These are phyloP conservation scores for Eupeodes corollae DNA, from an alignment of 1,140 invertebrate genomes.

Conservation along the genomic window DNA sequence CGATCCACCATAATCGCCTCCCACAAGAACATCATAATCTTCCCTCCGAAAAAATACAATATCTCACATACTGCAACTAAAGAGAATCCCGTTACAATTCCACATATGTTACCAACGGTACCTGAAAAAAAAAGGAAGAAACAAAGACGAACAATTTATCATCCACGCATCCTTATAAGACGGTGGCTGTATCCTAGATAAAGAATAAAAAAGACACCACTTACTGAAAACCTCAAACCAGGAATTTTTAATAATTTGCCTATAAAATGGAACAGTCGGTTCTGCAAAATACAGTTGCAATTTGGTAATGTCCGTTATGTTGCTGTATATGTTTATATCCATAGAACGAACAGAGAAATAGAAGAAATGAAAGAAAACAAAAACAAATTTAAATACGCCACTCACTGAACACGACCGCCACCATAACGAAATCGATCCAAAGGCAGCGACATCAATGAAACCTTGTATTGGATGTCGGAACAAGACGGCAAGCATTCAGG, in stretches of 20 bases:
- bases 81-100: conserved; percentile 34
- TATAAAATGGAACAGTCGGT: conserved; percentile 1
- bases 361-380: no score
- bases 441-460: conserved; percentile 6
- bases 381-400: no score
- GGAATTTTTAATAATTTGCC: conserved; percentile 1
- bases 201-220: background rate
- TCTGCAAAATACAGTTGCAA: background rate
- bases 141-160: background rate
- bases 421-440: conserved; percentile 3
- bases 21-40: conserved; percentile 24
- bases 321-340: no score
- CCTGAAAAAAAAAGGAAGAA: conserved; percentile 11
- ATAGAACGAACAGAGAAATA: no score
- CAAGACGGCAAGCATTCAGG: conserved; percentile 28
- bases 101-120: conserved; percentile 33
- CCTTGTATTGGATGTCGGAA: conserved; percentile 13
- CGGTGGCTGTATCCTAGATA: background rate
- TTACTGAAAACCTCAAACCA: conserved; percentile 9
- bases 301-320: background rate
- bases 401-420: no score
- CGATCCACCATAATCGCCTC: conserved; percentile 31
- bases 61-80: conserved; percentile 34
- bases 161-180: background rate
- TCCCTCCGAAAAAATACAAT: conserved; percentile 22